phyloP scores from a whole-genome alignment of 2,113 vertebrate genomes.

The Marmota flaviventris region DNA sequence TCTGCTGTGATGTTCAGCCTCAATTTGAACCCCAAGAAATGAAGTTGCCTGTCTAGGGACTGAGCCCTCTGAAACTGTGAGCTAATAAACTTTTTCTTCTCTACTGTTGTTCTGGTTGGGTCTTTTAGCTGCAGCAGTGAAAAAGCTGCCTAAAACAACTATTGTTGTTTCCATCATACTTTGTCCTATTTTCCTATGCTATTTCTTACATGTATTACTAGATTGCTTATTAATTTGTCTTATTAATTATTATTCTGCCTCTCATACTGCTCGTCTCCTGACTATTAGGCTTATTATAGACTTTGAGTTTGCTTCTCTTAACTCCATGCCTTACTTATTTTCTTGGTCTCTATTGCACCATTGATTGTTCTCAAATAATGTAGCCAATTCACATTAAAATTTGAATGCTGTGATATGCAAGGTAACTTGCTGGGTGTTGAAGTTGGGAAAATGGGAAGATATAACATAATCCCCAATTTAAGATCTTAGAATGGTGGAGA shows the following conservation, averaged over 20 bases:
- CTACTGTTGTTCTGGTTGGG: no score
- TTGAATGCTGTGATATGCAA: background rate
- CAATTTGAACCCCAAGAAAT: no score
- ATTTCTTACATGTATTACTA: background rate
- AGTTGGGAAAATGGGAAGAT: background rate
- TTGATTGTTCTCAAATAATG: background rate
- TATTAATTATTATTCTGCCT: background rate
- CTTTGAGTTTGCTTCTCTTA: background rate
- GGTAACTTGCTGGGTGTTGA: background rate
- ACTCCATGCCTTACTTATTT: background rate
- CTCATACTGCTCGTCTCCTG: background rate
- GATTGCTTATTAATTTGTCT: background rate
- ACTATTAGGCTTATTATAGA: background rate
- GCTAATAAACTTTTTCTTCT: no score
- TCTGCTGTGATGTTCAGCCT: no score
- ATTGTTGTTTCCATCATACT: background rate
- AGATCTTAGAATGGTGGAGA: background rate
- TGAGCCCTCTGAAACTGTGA: no score
- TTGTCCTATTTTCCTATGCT: background rate
- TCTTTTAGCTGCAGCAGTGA: no score
- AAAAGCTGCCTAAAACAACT: no score
- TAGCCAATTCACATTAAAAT: background rate
- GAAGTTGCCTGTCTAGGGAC: no score
- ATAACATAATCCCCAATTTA: constrained; percentile 7
- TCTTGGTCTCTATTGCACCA: background rate